Base-by-base conservation (phyloP, 2,888 invertebrate species). In the Trichopria drosophilae region DNA sequence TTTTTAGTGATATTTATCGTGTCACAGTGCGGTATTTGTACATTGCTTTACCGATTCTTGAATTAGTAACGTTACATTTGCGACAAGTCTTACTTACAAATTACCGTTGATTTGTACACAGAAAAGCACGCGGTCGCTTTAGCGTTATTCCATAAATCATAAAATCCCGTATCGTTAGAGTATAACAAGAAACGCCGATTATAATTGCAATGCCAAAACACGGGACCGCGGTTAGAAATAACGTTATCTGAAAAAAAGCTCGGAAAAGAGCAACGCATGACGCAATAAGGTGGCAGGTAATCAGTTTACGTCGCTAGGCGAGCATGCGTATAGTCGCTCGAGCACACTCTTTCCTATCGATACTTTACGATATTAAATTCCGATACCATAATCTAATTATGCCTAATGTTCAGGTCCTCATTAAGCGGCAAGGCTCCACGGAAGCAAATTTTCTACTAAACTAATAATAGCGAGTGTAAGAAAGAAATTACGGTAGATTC, bases 301-400 rank as follows among this genome's bases (percentile, higher is more conserved):
- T 69, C 67, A 67, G 67, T 65, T 69, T 64, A 67, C 65, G 59
- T 64, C 60, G 64, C 56, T 63, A 57, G 59, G 59, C 42, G 55
- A 34, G 51, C 18, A 36, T 52, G 53, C 39, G 32, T 51, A 44
- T 41, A 42, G 40, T 26, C 46, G 41, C 36, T 26, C 31, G 16
- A 20, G 10, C 23, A 18, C 31, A 26, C 31, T 39, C 23, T 9
- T 37, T 15, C 31, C 26, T n/a, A 9, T 18, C 47, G 7, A 24
- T 29, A 28, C 34, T 40, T 40, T 20, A 40, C 51, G 55, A 48
- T 51, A 55, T 55, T 51, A 41, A 48, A 41, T 51, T 26, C 51
- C 55, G 9, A 26, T 9, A 9, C 12, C 26, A 26, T 10, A 26
- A 10, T 12, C 12, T 26, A 26, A 9, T n/a, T n/a, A n/a, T n/a